Conservation (phyloP, 2,113 vertebrate species). For the Plotosus lineatus region DNA sequence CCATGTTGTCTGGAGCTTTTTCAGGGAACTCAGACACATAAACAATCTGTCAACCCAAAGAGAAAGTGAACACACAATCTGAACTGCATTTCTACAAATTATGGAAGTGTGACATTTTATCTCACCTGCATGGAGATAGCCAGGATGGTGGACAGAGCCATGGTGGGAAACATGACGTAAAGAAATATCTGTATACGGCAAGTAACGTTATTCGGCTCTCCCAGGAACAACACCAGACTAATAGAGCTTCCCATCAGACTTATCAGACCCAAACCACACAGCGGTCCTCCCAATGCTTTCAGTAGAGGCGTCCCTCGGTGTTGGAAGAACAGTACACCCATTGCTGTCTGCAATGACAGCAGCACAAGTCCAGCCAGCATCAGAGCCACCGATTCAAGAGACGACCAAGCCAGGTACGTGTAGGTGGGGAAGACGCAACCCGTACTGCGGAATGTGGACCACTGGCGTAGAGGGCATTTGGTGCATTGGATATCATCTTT, state of each 20-base stretch:
- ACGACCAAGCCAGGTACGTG: constrained; percentile 71
- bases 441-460: constrained; percentile 71
- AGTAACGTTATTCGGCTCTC: constrained; percentile 61
- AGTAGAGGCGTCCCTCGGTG: constrained; percentile 69
- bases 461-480: constrained; percentile 70
- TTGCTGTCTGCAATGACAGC: constrained; percentile 49
- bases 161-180: constrained; percentile 71
- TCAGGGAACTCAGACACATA: constrained; percentile 73
- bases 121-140: constrained; percentile 76
- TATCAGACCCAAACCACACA: constrained; percentile 67
- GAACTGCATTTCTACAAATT: background rate
- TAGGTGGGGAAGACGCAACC: constrained; percentile 69
- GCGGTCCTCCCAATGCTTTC: constrained; percentile 67
- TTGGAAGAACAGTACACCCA: constrained; percentile 66
- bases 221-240: constrained; percentile 74
- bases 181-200: constrained; percentile 74
- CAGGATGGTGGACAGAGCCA: constrained; percentile 75
- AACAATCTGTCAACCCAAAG: constrained; percentile 70
- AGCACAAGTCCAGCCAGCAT: constrained; percentile 48
- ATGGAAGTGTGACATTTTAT: background rate
- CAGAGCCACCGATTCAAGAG: constrained; percentile 60
- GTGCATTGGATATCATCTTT: constrained; percentile 76
- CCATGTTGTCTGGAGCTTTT: constrained; percentile 59
- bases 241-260: constrained; percentile 69
- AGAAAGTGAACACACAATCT: background rate